Evolutionary conservation across 1,140 invertebrate species (phyloP), one percentile per base, ranked within the genome.

Genomic region (Tetragnatha versicolor): DNA sequence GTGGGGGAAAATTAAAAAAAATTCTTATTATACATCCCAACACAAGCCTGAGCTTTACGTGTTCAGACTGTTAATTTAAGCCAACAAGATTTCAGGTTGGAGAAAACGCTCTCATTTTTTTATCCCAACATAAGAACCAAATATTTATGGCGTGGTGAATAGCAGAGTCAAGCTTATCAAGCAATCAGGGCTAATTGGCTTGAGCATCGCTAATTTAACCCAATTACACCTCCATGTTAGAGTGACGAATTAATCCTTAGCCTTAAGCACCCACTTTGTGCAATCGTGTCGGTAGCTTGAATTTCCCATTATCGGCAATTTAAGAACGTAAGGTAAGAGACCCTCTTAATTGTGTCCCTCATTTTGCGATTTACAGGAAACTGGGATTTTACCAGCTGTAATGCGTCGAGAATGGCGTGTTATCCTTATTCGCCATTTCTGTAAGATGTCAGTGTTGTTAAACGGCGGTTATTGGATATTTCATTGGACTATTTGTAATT

Each of bases 221-320:
- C 42, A 49, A 66, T 66, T 66, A 66, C 42, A 66, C 31, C 39
- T 47, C 39, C 27, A 66, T 49, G 63, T 31, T 29, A 37, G 63
- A 58, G 63, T 66, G 42, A 66, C 42, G 63, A 66, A 66, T 66
- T 66, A 66, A 66, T 63, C 63, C 39, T 66, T 10, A 66, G 25
- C 39, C 33, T 49, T 47, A 66, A 66, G 63, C 39, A 49, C 17
- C 63, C 25, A 47, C 35, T 66, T 31, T 49, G 63, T 31, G 39
- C 31, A 31, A 37, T 20, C 17, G 42, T 66, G 63, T 66, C 35
- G 42, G 63, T 22, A 31, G 10, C 17, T 27, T 49, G 27, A 66
- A 49, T 47, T 33, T 20, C 35, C 9, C 39, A 66, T 66, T 47
- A 66, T 37, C 9, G 27, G 22, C 17, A 66, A 47, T 31, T 66